phyloP scores from a whole-genome alignment of 2,113 vertebrate genomes.

The Dinomys branickii region DNA sequence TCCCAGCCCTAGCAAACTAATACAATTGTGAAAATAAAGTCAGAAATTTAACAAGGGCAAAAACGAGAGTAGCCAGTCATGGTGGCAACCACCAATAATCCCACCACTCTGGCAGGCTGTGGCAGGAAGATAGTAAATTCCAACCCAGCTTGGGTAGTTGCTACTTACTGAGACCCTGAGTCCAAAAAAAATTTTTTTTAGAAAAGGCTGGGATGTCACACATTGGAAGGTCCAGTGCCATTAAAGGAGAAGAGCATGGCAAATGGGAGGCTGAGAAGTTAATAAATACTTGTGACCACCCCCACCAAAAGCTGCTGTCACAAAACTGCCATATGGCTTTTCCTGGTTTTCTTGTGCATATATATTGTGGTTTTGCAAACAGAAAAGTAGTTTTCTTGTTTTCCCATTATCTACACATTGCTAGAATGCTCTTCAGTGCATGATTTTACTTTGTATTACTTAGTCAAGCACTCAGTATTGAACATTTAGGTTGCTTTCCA shows the following conservation, averaged over 20 bases:
- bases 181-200: background rate
- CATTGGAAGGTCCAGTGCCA: background rate
- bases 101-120: background rate
- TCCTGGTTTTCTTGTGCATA: background rate
- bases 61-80: background rate
- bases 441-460: conserved; percentile 45
- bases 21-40: background rate
- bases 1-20: background rate
- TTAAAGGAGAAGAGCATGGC: background rate
- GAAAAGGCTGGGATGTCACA: background rate
- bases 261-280: background rate
- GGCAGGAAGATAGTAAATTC: background rate
- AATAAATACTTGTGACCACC: background rate
- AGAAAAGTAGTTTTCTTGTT: conserved; percentile 7
- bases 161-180: too few species aligned
- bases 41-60: background rate
- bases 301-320: background rate
- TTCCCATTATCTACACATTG: background rate
- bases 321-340: background rate
- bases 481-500: conserved; percentile 30
- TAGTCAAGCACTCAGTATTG: background rate
- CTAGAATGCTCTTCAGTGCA: background rate
- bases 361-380: background rate
- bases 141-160: background rate
- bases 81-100: background rate